These are phyloP conservation scores for Mimachlamys varia DNA, from an alignment of 2,888 invertebrate species.

Conservation along the genomic window DNA sequence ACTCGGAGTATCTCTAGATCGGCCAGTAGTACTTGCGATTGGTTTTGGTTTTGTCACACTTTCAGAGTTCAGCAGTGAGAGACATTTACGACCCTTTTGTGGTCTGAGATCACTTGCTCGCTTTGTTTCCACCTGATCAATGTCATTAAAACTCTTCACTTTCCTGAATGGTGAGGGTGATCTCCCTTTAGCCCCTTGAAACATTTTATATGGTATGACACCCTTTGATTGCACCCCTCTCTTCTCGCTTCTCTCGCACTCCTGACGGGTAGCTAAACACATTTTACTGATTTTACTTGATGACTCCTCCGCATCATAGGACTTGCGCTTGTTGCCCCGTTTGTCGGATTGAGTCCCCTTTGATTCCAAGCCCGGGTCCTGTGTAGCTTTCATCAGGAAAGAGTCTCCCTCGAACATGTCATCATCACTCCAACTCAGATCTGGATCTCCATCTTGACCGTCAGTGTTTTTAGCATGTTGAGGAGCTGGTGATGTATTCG, in stretches of 20 bases:
- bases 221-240: not conserved
- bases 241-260: not conserved
- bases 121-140: not conserved
- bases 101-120: not conserved
- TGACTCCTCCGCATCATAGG: slow-evolving; percentile 40
- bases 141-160: slow-evolving; percentile 54
- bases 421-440: slow-evolving; percentile 67
- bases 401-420: slow-evolving; percentile 69
- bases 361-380: slow-evolving; percentile 53
- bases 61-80: not conserved
- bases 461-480: too few species aligned
- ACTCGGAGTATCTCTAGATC: not conserved
- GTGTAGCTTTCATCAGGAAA: slow-evolving; percentile 66
- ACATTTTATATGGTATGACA: not conserved
- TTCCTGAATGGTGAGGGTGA: slow-evolving; percentile 51
- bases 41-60: not conserved
- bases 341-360: not conserved
- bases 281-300: slow-evolving; percentile 42
- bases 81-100: not conserved
- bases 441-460: too few species aligned
- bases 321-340: slow-evolving; percentile 37
- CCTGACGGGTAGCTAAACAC: not conserved
- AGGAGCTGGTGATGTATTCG: not conserved
- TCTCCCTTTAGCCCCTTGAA: not conserved
- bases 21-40: not conserved